A percentile compares a stretch with the other conserved stretches of the same genome.
These are phyloP conservation scores for Brachionus plicatilis DNA, from an alignment of 1,140 invertebrate genomes.

Conservation along the genomic window DNA sequence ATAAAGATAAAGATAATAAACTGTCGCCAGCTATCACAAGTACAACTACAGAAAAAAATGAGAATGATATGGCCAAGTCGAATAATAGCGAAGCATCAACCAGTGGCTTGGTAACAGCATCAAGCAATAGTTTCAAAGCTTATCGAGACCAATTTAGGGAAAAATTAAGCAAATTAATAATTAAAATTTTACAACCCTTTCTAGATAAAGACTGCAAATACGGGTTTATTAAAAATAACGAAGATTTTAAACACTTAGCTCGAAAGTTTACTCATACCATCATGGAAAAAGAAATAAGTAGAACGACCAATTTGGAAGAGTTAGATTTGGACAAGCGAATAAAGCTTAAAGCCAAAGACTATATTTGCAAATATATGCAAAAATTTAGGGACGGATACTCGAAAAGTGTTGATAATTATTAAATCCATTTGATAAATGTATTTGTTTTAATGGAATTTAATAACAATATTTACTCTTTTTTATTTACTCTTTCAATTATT, in stretches of 20 bases:
- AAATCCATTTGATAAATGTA: background rate
- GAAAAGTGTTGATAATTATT: background rate
- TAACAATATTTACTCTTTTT: background rate
- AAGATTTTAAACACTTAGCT: conserved; percentile 91
- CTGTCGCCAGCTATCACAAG: conserved; percentile 53
- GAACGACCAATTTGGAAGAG: background rate
- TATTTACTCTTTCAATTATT: background rate
- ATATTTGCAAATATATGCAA: conserved; percentile 89
- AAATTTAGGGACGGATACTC: conserved; percentile 67
- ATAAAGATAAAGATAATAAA: conserved; percentile 57
- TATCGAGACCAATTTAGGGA: conserved; percentile 57
- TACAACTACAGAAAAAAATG: conserved; percentile 65
- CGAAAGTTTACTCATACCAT: conserved; percentile 93
- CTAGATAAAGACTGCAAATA: conserved; percentile 73
- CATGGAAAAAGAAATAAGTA: conserved; percentile 85
- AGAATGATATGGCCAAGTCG: conserved; percentile 67
- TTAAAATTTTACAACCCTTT: conserved; percentile 81
- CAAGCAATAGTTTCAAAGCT: conserved; percentile 58
- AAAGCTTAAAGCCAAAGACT: conserved; percentile 65
- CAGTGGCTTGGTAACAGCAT: background rate
- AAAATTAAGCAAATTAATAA: conserved; percentile 65
- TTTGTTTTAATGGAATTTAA: background rate
- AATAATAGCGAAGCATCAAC: background rate
- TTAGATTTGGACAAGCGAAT: conserved; percentile 10
- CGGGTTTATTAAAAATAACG: conserved; percentile 76